A percentile compares a stretch with the other conserved stretches of the same genome.
Conservation (phyloP, 1,140 invertebrate species). For the Drosophila paulistorum region DNA sequence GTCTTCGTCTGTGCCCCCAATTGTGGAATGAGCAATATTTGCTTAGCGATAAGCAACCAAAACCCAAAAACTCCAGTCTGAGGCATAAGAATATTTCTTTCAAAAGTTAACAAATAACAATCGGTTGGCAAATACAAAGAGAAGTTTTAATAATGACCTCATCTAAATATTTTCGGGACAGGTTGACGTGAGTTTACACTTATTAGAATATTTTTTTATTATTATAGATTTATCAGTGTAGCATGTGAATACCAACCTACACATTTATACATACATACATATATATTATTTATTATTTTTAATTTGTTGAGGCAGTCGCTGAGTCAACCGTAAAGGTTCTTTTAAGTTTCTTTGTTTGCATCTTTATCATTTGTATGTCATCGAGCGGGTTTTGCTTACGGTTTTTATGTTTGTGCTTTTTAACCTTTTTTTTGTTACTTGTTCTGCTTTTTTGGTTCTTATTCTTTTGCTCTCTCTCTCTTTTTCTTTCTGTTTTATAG, state of each 20-base stretch:
- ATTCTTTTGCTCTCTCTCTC: constrained; percentile 20
- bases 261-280: constrained; percentile 16
- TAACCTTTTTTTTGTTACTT: constrained; percentile 19
- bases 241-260: constrained; percentile 4
- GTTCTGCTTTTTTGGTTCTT: constrained; percentile 9
- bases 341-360: constrained; percentile 38
- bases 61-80: neutral
- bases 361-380: constrained; percentile 66
- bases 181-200: constrained; percentile 5
- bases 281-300: constrained; percentile 25
- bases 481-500: constrained; percentile 28
- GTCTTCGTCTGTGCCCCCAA: constrained; percentile 6
- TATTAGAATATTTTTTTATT: constrained; percentile 11
- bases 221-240: constrained; percentile 7
- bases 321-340: constrained; percentile 55
- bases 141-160: constrained; percentile 9
- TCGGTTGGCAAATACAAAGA: constrained; percentile 10
- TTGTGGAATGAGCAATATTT: constrained; percentile 1
- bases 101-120: constrained; percentile 4
- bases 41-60: constrained; percentile 2
- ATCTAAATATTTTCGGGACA: constrained; percentile 1
- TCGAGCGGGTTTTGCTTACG: constrained; percentile 63
- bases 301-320: constrained; percentile 67
- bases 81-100: neutral
- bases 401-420: constrained; percentile 38